Conservation (phyloP, 1,140 invertebrate species). For the Macrosteles quadrilineatus region DNA sequence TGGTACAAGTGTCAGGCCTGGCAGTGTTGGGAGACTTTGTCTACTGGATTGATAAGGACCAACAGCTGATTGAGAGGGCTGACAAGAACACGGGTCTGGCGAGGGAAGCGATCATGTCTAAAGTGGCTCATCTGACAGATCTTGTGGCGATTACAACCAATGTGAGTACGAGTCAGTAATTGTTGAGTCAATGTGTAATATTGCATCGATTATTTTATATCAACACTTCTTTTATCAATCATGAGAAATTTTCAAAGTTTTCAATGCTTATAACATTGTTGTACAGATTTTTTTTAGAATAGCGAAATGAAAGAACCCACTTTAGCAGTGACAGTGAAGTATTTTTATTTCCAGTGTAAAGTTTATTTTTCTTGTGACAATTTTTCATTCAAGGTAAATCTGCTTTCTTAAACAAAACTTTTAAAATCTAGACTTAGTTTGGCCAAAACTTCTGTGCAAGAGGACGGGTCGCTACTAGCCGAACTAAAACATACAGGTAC, state of each 20-base stretch:
- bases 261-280: not conserved
- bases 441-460: too few relatives aligned
- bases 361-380: too few relatives aligned
- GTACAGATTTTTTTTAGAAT: too few relatives aligned
- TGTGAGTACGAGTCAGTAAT: slow-evolving; percentile 6
- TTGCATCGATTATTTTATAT: not conserved
- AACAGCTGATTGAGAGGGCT: slow-evolving; percentile 60
- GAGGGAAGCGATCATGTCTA: slow-evolving; percentile 52
- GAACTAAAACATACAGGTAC: too few relatives aligned
- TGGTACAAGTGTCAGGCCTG: slow-evolving; percentile 59
- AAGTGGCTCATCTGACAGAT: slow-evolving; percentile 61
- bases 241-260: not conserved
- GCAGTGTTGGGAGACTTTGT: slow-evolving; percentile 69
- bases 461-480: too few relatives aligned
- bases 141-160: slow-evolving; percentile 53
- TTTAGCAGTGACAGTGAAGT: too few relatives aligned
- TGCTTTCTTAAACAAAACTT: too few relatives aligned
- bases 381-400: too few relatives aligned
- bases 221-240: not conserved
- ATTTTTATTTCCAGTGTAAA: too few relatives aligned
- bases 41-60: slow-evolving; percentile 82
- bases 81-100: slow-evolving; percentile 60
- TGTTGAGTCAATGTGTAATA: too few relatives aligned
- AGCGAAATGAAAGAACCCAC: too few relatives aligned
- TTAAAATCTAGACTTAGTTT: too few relatives aligned